A percentile compares a stretch with the other conserved stretches of the same genome.
These are phyloP conservation scores for Sibirionetta formosa DNA, from an alignment of 2,797 vertebrate genomes.

Conservation along the genomic window DNA sequence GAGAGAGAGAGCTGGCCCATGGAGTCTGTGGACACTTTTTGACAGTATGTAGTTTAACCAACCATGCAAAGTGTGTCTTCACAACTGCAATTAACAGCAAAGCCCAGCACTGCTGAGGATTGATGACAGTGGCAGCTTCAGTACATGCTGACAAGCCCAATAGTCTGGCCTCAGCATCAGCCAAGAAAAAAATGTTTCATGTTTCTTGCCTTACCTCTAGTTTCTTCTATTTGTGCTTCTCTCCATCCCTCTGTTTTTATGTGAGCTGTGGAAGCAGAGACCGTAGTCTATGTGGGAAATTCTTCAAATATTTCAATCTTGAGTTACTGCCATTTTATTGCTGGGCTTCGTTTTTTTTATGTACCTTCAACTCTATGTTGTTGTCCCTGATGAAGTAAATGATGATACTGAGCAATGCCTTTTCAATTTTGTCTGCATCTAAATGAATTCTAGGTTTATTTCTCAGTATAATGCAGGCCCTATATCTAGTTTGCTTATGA, in stretches of 20 bases:
- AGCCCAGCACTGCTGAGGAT: background rate
- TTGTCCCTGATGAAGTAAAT: background rate
- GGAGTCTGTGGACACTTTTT: background rate
- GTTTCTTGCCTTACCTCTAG: background rate
- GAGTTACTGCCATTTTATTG: background rate
- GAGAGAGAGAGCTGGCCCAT: background rate
- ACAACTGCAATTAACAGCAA: background rate
- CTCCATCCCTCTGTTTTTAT: background rate
- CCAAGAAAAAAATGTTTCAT: background rate
- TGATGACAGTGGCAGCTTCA: accelerated
- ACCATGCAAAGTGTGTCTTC: background rate
- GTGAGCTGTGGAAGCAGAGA: background rate
- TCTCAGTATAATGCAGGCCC: background rate
- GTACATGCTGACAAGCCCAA: background rate
- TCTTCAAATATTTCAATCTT: background rate
- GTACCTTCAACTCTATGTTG: background rate
- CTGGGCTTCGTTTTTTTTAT: background rate
- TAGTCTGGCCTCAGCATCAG: background rate
- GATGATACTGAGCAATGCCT: background rate
- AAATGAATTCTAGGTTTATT: constrained; percentile 36
- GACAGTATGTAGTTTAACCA: background rate
- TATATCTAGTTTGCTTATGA: constrained; percentile 58
- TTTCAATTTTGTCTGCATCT: background rate
- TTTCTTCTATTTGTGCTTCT: background rate
- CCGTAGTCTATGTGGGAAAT: background rate